Percentiles rank a stretch among this genome's conserved stretches.
These are phyloP conservation scores for Macrostomum cliftonense DNA, from an alignment of 2,888 invertebrate genomes.

Conservation along the genomic window DNA sequence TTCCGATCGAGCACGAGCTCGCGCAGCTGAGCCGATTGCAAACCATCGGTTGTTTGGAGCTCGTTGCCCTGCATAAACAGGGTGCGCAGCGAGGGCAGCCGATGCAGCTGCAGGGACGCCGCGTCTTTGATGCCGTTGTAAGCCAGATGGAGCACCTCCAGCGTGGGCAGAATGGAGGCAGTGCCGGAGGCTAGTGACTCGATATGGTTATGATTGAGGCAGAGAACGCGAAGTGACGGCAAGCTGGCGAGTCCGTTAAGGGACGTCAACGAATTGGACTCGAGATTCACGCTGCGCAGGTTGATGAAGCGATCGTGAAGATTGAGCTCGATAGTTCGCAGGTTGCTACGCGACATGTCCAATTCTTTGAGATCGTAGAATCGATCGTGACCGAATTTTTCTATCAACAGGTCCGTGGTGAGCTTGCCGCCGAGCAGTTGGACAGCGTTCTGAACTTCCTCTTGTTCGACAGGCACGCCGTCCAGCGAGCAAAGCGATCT, in stretches of 20 bases:
- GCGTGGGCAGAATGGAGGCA: conserved; percentile 21
- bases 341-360: conserved; percentile 29
- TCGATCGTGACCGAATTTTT: conserved; percentile 29
- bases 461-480: conserved; percentile 25
- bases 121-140: conserved; percentile 36
- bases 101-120: conserved; percentile 25
- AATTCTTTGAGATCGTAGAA: conserved; percentile 32
- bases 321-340: conserved; percentile 32
- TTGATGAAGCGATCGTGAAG: conserved; percentile 27
- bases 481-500: conserved; percentile 32
- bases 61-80: conserved; percentile 36
- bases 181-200: conserved; percentile 24
- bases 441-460: conserved; percentile 20
- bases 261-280: conserved; percentile 35
- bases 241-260: conserved; percentile 33
- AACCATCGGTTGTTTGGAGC: conserved; percentile 30
- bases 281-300: conserved; percentile 34
- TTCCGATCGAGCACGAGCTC: conserved; percentile 36
- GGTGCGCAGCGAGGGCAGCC: conserved; percentile 32
- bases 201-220: conserved; percentile 36
- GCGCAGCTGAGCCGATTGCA: conserved; percentile 30
- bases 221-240: conserved; percentile 32
- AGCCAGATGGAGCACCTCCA: conserved; percentile 35
- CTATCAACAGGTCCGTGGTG: conserved; percentile 35
- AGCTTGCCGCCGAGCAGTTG: conserved; percentile 35